These are phyloP conservation scores for Zygogramma bicolorata DNA, from an alignment of 2,888 invertebrate species.

Conservation along the genomic window DNA sequence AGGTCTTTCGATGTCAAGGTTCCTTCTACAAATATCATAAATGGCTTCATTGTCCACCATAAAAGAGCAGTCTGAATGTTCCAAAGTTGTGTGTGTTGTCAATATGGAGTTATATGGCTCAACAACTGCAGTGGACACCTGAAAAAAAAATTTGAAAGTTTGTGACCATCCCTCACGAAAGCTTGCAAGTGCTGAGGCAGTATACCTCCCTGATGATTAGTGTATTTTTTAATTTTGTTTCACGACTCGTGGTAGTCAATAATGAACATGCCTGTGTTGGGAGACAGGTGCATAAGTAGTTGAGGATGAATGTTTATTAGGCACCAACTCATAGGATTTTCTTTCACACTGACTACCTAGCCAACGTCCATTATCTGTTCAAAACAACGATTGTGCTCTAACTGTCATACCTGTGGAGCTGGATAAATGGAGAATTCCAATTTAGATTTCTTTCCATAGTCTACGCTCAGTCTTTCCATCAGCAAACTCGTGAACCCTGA, in stretches of 20 bases:
- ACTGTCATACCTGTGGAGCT: constrained; percentile 94
- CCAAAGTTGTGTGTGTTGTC: constrained; percentile 90
- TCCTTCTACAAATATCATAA: constrained; percentile 89
- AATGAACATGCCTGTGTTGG: too few relatives aligned
- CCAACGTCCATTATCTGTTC: background rate
- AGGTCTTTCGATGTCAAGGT: constrained; percentile 86
- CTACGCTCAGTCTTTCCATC: constrained; percentile 92
- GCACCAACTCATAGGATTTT: too few relatives aligned
- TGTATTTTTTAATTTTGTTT: too few relatives aligned
- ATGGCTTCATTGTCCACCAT: constrained; percentile 94
- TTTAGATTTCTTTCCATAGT: constrained; percentile 95
- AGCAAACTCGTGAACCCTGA: constrained; percentile 93
- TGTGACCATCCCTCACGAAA: too few relatives aligned
- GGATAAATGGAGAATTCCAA: constrained; percentile 95
- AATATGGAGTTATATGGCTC: constrained; percentile 94
- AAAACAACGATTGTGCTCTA: constrained; percentile 33
- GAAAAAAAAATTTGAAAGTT: too few relatives aligned
- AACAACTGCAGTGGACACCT: constrained; percentile 85
- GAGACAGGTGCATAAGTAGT: too few relatives aligned
- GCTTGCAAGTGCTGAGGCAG: too few relatives aligned
- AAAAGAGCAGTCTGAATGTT: constrained; percentile 90
- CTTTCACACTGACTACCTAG: background rate
- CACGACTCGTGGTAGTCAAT: too few relatives aligned
- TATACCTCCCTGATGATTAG: too few relatives aligned
- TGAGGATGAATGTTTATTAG: too few relatives aligned